These are phyloP conservation scores for Tenthredo scrophulariae DNA, from an alignment of 2,888 invertebrate genomes.

Conservation along the genomic window DNA sequence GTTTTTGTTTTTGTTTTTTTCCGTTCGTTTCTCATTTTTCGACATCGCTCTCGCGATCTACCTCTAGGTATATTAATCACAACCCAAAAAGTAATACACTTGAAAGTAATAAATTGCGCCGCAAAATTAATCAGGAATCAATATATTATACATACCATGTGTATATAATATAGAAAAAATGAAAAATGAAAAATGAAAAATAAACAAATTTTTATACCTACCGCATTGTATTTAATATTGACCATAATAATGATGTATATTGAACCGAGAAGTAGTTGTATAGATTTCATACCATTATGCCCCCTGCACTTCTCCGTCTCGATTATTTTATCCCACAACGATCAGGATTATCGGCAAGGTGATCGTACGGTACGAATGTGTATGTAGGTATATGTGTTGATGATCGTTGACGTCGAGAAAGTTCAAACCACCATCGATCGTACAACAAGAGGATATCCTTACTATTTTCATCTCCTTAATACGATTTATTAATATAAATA, in stretches of 20 bases:
- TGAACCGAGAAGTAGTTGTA: not conserved
- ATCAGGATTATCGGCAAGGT: conserved; percentile 17
- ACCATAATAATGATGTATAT: not conserved
- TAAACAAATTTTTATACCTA: not conserved
- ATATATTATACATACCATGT: not conserved
- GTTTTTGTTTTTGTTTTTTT: not conserved
- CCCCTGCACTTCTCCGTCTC: not conserved
- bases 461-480: not conserved
- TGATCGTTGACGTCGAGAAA: conserved; percentile 4
- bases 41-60: not conserved
- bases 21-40: not conserved
- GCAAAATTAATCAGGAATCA: not conserved
- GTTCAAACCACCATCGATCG: not conserved
- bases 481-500: too few relatives aligned
- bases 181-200: not conserved
- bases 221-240: not conserved
- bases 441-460: not conserved
- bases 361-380: conserved; percentile 6
- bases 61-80: not conserved
- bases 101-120: not conserved
- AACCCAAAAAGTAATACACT: not conserved
- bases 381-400: not conserved
- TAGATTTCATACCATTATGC: not conserved
- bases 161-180: not conserved
- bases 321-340: not conserved